Evolutionary conservation across 2,113 vertebrate species (phyloP).

Genomic region (Pogonocichla stellata): DNA sequence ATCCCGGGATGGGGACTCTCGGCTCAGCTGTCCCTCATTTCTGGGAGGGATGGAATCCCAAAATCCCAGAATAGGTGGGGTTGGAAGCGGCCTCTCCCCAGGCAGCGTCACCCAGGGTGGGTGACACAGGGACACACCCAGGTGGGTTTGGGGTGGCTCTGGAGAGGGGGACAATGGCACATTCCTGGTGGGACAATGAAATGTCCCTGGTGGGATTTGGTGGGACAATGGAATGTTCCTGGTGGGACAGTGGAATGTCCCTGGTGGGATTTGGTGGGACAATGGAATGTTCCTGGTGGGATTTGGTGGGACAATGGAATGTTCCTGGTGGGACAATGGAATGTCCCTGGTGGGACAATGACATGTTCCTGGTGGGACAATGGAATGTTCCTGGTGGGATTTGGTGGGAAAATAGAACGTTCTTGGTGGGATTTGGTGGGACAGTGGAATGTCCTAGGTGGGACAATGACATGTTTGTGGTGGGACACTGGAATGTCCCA

Average conservation of each 20-base stretch:
- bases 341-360: accelerated
- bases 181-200: accelerated
- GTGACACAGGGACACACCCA: background rate
- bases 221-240: accelerated
- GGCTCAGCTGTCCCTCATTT: accelerated
- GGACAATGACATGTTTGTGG: no score
- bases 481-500: no score
- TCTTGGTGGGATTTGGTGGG: accelerated
- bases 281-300: accelerated
- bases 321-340: accelerated
- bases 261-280: background rate
- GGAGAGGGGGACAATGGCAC: background rate
- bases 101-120: background rate
- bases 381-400: accelerated
- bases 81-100: background rate
- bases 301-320: no score
- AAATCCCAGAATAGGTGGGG: accelerated
- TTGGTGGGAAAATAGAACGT: accelerated
- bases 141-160: background rate
- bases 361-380: no score
- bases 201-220: accelerated
- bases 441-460: background rate
- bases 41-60: background rate
- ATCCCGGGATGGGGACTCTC: background rate
- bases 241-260: accelerated